Base-by-base conservation (phyloP, 2,113 vertebrate genomes). In the Pteropus alecto region DNA sequence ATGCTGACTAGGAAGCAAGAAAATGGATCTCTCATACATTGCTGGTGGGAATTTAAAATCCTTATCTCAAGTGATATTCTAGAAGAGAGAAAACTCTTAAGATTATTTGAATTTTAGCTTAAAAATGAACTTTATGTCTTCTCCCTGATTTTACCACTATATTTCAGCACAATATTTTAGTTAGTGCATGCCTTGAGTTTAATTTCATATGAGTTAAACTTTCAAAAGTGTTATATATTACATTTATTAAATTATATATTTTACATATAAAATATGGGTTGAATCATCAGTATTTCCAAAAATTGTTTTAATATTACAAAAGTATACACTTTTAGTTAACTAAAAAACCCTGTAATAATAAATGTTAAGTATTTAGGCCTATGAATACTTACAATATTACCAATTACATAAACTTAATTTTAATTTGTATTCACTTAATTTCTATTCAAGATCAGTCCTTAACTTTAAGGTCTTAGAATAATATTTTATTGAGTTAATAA, bases 401-500 rank as follows among this genome's bases (percentile, higher is more conserved):
- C 28, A 79, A 73, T 54, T 71, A 71, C 28, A 12, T 65, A 84
- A 5, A 43, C 4, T 73, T 83, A 56, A 78, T 88, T 51, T 51
- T 51, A 51, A 51, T 51, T 51, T 51, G 1, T 48, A 51, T 76
- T 73, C 41, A 41, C 11, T 81, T 76, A 56, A 87, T 58, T 48
- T 90, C n/a, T 77, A 70, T 51, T 13, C 3, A 3, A 51, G 14
- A 60, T 18, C 22, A 35, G 87, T 87, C 76, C 38, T 54, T 87
- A 86, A 61, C 43, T 51, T 87, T 96, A 87, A 73, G 6, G 11
- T 81, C 19, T 79, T 89, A 73, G n/a, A 41, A 11, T 63, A 92
- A 92, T 65, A 86, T 46, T 76, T 58, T 90, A 24, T 46, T 90
- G 71, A 79, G 22, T 67, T 90, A 86, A 95, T 93, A 89, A 76